Conservation (phyloP, 2,888 invertebrate genomes). For the Augochlorella aurata region DNA sequence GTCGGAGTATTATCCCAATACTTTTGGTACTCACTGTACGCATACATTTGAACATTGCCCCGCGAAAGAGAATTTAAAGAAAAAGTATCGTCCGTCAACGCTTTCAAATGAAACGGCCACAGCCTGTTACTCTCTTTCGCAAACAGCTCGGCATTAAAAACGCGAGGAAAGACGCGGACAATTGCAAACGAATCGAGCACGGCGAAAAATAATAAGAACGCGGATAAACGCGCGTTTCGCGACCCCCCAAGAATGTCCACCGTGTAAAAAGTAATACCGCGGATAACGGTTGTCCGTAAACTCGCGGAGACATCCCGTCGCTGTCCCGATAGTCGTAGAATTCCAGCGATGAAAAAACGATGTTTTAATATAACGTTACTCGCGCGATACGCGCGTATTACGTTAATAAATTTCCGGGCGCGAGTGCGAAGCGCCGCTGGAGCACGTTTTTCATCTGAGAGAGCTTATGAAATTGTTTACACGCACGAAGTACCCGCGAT, state of each 20-base stretch:
- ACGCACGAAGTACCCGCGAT: constrained; percentile 20
- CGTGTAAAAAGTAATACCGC: neutral
- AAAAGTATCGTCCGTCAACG: too few relatives aligned
- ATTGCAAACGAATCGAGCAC: neutral
- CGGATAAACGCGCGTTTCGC: neutral
- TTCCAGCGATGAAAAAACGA: neutral
- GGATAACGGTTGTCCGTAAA: neutral
- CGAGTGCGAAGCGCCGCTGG: constrained; percentile 5
- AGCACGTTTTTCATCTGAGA: constrained; percentile 34
- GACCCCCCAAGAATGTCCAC: neutral
- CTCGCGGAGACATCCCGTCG: neutral
- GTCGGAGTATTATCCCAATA: too few relatives aligned
- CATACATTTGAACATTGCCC: too few relatives aligned
- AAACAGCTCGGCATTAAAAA: neutral
- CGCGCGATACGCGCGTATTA: neutral
- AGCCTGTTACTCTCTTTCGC: neutral
- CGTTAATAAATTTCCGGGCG: constrained; percentile 20
- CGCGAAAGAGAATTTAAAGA: too few relatives aligned
- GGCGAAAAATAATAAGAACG: neutral
- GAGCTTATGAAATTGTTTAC: constrained; percentile 29
- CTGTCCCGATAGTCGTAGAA: neutral
- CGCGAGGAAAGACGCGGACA: neutral
- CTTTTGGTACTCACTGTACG: too few relatives aligned
- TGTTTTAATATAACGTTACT: neutral
- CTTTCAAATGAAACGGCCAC: neutral